phyloP scores from a whole-genome alignment of 2,797 vertebrate species.

The Spheniscus humboldti region DNA sequence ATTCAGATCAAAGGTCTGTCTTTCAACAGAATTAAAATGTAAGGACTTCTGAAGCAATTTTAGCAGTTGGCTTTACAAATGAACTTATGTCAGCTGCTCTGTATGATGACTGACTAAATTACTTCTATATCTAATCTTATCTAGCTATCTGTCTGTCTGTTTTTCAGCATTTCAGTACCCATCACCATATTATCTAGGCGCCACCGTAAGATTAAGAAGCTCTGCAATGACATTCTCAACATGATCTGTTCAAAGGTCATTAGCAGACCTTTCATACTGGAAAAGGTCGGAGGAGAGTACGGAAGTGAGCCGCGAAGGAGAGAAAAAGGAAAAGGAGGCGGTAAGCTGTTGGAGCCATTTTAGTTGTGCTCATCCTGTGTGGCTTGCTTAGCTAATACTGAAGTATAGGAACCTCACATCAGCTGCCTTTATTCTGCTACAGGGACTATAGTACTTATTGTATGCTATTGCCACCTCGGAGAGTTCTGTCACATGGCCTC shows the following conservation, averaged over 20 bases:
- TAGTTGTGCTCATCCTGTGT: not conserved
- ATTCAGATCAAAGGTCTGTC: constrained; percentile 62
- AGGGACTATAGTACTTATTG: not conserved
- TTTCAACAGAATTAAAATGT: constrained; percentile 51
- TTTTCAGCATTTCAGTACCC: constrained; percentile 56
- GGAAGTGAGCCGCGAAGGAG: not conserved
- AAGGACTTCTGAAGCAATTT: constrained; percentile 46
- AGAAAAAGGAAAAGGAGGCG: not conserved
- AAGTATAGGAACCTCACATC: not conserved
- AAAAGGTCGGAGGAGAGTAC: not conserved
- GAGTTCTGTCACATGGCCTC: not conserved
- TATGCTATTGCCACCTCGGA: not conserved
- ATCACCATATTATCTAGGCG: constrained; percentile 56
- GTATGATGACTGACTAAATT: constrained; percentile 58
- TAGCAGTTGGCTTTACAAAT: constrained; percentile 55
- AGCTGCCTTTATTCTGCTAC: not conserved
- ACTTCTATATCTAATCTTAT: constrained; percentile 51
- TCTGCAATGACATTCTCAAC: constrained; percentile 38
- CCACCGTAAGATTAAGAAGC: constrained; percentile 45
- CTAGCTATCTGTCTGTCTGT: constrained; percentile 61
- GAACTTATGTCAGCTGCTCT: constrained; percentile 60
- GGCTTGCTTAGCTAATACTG: not conserved
- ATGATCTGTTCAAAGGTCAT: constrained; percentile 23
- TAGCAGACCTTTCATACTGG: not conserved
- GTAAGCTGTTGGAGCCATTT: not conserved